phyloP scores from a whole-genome alignment of 2,888 invertebrate species.

The Lasioglossum lativentre region DNA sequence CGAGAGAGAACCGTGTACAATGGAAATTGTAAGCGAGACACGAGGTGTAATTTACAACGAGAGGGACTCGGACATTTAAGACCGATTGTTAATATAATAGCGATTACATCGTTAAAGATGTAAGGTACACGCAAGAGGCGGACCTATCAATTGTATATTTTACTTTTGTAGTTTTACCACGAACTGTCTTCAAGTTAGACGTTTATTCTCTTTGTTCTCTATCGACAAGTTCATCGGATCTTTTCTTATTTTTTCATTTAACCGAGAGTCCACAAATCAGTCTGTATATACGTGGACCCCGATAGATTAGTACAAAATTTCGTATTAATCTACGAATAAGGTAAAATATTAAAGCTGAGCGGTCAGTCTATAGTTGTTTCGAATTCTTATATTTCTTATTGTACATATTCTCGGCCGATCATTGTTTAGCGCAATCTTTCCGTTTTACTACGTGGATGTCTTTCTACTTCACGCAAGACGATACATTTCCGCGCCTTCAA shows the following conservation, averaged over 20 bases:
- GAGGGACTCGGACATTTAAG: conserved; percentile 13
- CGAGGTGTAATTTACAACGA: conserved; percentile 44
- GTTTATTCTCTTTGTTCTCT: conserved; percentile 24
- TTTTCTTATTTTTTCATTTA: neutral
- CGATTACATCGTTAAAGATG: conserved; percentile 48
- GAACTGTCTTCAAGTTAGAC: conserved; percentile 42
- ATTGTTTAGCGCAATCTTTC: conserved; percentile 39
- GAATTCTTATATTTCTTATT: conserved; percentile 37
- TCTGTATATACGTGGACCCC: conserved; percentile 52
- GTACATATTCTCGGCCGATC: conserved; percentile 48
- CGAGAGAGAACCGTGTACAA: conserved; percentile 6
- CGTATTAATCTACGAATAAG: conserved; percentile 24
- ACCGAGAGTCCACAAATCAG: neutral
- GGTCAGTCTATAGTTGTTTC: conserved; percentile 20
- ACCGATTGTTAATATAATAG: conserved; percentile 45
- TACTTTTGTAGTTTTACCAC: conserved; percentile 52
- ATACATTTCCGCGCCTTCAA: conserved; percentile 18
- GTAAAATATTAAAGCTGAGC: conserved; percentile 40
- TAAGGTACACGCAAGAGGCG: conserved; percentile 12
- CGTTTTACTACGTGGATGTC: conserved; percentile 5
- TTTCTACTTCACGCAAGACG: conserved; percentile 19
- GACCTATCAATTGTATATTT: conserved; percentile 61
- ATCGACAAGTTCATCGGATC: neutral
- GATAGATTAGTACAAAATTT: conserved; percentile 47
- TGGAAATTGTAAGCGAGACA: conserved; percentile 41